Conservation (phyloP, 2,888 invertebrate genomes). For the Chydorus sphaericus region DNA sequence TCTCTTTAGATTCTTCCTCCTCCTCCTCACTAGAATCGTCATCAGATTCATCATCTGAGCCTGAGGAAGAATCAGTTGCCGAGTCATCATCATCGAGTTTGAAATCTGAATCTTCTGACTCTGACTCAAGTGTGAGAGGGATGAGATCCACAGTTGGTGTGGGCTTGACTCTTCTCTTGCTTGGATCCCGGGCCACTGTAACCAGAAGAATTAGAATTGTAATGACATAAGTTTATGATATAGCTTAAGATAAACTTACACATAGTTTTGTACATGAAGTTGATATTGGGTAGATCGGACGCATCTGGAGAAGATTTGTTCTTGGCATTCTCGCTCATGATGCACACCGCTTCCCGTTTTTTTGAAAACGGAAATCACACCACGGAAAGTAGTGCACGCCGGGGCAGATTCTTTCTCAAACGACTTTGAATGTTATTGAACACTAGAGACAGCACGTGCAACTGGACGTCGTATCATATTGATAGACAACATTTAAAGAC, state of each 20-base stretch:
- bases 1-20: neutral
- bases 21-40: neutral
- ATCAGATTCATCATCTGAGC: neutral
- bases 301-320: neutral
- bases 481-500: too few species aligned
- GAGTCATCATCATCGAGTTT: constrained; percentile 44
- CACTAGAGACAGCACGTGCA: neutral
- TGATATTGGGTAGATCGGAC: constrained; percentile 10
- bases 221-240: neutral
- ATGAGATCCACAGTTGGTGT: constrained; percentile 53
- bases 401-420: too few species aligned
- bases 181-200: constrained; percentile 50
- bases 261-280: constrained; percentile 14
- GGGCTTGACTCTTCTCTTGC: constrained; percentile 66
- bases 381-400: neutral
- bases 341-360: too few species aligned
- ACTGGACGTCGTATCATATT: too few species aligned
- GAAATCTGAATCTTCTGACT: constrained; percentile 89
- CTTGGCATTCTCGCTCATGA: neutral
- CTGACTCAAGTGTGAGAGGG: constrained; percentile 70
- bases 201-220: neutral
- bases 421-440: too few species aligned
- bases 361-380: too few species aligned
- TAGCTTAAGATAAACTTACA: neutral
- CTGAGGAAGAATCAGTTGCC: constrained; percentile 1